Evolutionary conservation across 2,888 invertebrate genomes (phyloP).

Genomic region (Phorcus lineatus): DNA sequence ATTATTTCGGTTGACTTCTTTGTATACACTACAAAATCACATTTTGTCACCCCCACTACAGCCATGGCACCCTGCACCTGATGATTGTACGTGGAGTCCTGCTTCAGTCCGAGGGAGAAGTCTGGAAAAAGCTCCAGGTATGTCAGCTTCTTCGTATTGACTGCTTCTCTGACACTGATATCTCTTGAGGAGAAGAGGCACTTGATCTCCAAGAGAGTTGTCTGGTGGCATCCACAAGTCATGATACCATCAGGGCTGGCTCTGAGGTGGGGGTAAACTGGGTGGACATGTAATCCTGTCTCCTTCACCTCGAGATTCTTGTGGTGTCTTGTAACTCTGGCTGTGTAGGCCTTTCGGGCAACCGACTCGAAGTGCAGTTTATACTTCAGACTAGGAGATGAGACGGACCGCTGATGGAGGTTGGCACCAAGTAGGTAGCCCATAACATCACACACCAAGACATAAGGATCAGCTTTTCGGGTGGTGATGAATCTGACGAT

Average conservation of each 20-base stretch:
- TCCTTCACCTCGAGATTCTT: background rate
- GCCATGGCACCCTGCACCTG: background rate
- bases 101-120: background rate
- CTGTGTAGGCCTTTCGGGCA: background rate
- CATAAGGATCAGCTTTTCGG: background rate
- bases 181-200: background rate
- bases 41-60: background rate
- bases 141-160: background rate
- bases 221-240: background rate
- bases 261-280: background rate
- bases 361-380: background rate
- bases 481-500: background rate
- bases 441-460: background rate
- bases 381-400: background rate
- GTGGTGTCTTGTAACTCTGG: background rate
- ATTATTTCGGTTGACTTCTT: background rate
- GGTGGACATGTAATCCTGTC: background rate
- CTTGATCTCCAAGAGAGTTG: background rate
- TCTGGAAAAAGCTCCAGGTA: background rate
- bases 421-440: background rate
- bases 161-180: background rate
- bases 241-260: background rate
- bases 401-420: background rate
- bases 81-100: background rate
- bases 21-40: background rate